Evolutionary conservation across 2,888 invertebrate genomes (phyloP).

Genomic region (Ormyrus labotus): DNA sequence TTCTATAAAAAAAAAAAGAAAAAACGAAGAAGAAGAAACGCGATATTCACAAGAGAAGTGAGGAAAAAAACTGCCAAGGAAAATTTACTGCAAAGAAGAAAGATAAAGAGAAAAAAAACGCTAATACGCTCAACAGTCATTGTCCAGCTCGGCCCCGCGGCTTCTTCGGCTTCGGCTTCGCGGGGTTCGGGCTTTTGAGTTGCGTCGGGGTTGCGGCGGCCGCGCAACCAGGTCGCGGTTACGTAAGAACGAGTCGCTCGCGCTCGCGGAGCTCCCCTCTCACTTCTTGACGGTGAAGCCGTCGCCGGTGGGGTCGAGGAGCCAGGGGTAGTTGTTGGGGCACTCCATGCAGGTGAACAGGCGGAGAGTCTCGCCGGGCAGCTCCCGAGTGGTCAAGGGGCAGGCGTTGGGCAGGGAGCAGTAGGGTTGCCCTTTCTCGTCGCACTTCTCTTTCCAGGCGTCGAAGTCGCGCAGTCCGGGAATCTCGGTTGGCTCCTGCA

Average conservation of each 20-base stretch:
- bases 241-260: background rate
- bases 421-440: constrained; percentile 94
- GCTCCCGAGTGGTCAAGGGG: constrained; percentile 90
- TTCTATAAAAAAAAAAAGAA: background rate
- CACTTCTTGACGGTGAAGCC: constrained; percentile 86
- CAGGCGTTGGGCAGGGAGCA: constrained; percentile 95
- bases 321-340: constrained; percentile 96
- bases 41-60: background rate
- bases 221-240: background rate
- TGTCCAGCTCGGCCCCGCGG: constrained; percentile 18
- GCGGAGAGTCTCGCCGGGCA: constrained; percentile 93
- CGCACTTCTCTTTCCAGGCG: constrained; percentile 97
- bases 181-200: background rate
- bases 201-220: background rate
- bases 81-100: constrained; percentile 36
- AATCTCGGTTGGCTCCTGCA: constrained; percentile 94
- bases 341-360: constrained; percentile 97
- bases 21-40: background rate
- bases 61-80: background rate
- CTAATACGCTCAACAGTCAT: constrained; percentile 28
- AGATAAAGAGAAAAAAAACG: background rate
- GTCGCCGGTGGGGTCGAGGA: constrained; percentile 95
- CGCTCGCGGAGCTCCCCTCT: background rate
- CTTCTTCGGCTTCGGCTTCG: background rate
- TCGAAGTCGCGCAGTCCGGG: constrained; percentile 92